Evolutionary conservation across 2,888 invertebrate species (phyloP).

Genomic region (Chrysolina haemoptera): DNA sequence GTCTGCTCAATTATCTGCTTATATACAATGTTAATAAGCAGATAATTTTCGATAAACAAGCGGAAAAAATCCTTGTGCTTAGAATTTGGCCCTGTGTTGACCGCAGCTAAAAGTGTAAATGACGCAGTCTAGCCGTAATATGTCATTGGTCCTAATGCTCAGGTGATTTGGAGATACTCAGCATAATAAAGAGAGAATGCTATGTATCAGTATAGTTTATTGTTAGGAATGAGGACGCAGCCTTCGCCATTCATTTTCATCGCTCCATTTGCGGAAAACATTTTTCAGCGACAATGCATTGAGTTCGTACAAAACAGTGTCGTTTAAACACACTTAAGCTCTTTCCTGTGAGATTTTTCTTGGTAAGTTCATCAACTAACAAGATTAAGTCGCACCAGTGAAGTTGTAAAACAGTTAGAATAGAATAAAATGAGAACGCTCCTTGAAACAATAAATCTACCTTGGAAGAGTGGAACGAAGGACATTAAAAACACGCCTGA

Average conservation of each 20-base stretch:
- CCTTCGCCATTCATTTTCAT: neutral
- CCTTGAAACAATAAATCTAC: constrained; percentile 8
- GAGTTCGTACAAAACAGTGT: neutral
- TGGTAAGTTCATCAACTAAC: constrained; percentile 10
- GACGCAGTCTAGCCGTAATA: too few relatives aligned
- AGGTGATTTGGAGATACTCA: too few relatives aligned
- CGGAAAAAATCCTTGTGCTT: too few relatives aligned
- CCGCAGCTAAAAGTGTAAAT: too few relatives aligned
- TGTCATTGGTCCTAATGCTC: too few relatives aligned
- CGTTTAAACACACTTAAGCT: neutral
- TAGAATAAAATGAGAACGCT: constrained; percentile 2
- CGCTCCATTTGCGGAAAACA: neutral
- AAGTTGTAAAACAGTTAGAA: constrained; percentile 6
- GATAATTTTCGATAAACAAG: too few relatives aligned
- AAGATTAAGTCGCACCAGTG: constrained; percentile 10
- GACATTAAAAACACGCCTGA: neutral
- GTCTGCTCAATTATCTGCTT: too few relatives aligned
- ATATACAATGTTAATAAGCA: too few relatives aligned
- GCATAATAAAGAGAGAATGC: too few relatives aligned
- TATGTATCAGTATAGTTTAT: too few relatives aligned
- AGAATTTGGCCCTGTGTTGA: too few relatives aligned
- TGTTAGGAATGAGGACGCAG: neutral
- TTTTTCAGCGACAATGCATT: neutral
- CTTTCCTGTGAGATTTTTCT: constrained; percentile 7
- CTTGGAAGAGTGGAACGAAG: neutral